Evolutionary conservation across 2,113 vertebrate species (phyloP).

Genomic region (Semicossyphus pulcher): DNA sequence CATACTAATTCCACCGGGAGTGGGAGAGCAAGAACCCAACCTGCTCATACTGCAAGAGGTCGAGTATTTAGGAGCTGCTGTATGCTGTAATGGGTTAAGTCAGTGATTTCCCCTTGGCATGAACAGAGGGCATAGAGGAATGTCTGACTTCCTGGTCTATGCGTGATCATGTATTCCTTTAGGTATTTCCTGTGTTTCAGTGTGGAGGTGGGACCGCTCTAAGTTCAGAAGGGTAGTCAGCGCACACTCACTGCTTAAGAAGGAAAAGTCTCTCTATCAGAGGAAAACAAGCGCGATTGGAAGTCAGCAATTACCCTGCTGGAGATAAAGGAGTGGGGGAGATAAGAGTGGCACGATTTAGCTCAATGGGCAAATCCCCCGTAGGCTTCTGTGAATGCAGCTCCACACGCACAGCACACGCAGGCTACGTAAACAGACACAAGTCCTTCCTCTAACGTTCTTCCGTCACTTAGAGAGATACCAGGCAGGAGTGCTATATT

Average conservation of each 20-base stretch:
- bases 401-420: slow-evolving; percentile 83
- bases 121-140: slow-evolving; percentile 22
- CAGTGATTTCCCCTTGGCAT: slow-evolving; percentile 30
- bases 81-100: slow-evolving; percentile 37
- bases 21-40: too few species aligned
- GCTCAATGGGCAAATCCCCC: slow-evolving; percentile 74
- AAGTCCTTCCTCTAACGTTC: not conserved
- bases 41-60: not conserved
- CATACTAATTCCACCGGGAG: too few species aligned
- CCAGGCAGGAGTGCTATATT: slow-evolving; percentile 3
- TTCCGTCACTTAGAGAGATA: slow-evolving; percentile 11
- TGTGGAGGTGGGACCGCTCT: slow-evolving; percentile 21
- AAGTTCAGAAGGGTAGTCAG: slow-evolving; percentile 44
- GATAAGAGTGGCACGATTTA: slow-evolving; percentile 79
- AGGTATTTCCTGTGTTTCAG: slow-evolving; percentile 44
- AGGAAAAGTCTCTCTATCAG: slow-evolving; percentile 57
- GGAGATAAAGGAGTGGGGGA: slow-evolving; percentile 68
- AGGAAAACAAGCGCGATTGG: slow-evolving; percentile 78
- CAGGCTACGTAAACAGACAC: slow-evolving; percentile 51
- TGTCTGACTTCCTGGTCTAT: slow-evolving; percentile 28
- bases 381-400: slow-evolving; percentile 69
- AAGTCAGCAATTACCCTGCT: slow-evolving; percentile 81
- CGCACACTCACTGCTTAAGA: slow-evolving; percentile 24
- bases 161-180: slow-evolving; percentile 25
- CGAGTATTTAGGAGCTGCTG: not conserved